Base-by-base conservation (phyloP, 2,888 invertebrate species). In the Glaucopsyche alexis region DNA sequence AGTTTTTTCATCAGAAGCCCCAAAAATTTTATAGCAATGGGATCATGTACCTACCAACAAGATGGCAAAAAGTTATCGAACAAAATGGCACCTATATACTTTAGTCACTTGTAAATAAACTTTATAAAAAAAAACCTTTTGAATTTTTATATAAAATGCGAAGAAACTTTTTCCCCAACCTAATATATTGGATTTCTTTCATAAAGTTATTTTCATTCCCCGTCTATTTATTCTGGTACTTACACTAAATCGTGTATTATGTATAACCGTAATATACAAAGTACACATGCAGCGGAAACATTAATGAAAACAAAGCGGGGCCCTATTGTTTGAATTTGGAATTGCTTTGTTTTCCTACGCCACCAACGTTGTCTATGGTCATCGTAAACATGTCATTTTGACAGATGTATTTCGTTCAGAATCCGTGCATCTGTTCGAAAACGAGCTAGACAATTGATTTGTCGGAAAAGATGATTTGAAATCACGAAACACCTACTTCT, bases 271-370 rank as follows among this genome's bases (percentile, higher is more conserved):
- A 73, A 49, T 40, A 38, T 70, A 67, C 72, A 73, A 38, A n/a
- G 85, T 81, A 47, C 69, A 69, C 47, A 69, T 82, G 73, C 79
- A 83, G 83, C 87, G 89, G 87, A 88, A 89, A 86, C 82, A 83
- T 81, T 81, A 81, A 86, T 79, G 84, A 87, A 88, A 87, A 90
- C 88, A 88, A 86, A 86, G 82, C 82, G 80, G 82, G 81, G 80
- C 79, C 79, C 75, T 74, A 85, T 87, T 88, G 88, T 88, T 87
- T 71, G 50, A 71, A 52, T 49, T 38, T 60, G 16, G 71, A 71
- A 55, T 82, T 82, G 79, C 79, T 72, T 77, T 73, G 77, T 74
- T 77, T 78, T 71, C 77, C 66, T 75, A 79, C 81, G 81, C 87
- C 90, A 86, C 89, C 89, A 80, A 85, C 87, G 87, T 83, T 74